Base-by-base conservation (phyloP, 2,113 vertebrate species). In the Heterotis niloticus region DNA sequence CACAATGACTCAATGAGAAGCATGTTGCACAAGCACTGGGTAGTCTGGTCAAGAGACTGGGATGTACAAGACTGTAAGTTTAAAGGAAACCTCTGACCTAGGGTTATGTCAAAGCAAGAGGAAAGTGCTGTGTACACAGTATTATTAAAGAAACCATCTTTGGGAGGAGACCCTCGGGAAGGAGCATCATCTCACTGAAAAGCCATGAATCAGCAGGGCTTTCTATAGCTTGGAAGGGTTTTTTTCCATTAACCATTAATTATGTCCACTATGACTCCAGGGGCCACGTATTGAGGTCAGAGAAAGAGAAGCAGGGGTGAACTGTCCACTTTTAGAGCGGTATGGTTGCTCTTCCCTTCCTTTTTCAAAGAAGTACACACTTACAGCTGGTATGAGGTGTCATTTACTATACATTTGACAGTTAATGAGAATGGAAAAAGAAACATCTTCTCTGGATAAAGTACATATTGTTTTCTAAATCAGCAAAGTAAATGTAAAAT, bases 51-150 rank as follows among this genome's bases (percentile, higher is more conserved):
- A 51, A 65, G 4, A 76, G 52, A 67, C 57, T 11, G 60, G 80
- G 60, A 66, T 54, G 75, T 14, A 67, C 23, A 59, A 34, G 73
- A 77, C 57, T 68, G 28, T 62, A 52, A n/a, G 80, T 68, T 72
- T 76, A 28, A 26, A 59, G 60, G 77, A 74, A 73, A 64, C 44
- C 44, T 11, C 10, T 83, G 82, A 83, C 76, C 77, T 64, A 4
- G 44, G 57, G 67, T 66, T 51, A 72, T 59, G 81, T 56, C 54
- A 24, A 29, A 73, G 54, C 64, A 1, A 0, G 26, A 29, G 24
- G 74, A 75, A 68, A 79, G 72, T 52, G 54, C 57, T 56, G 59
- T 75, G 78, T 69, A 62, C 12, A 26, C 69, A 76, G 62, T 59
- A 75, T 71, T 78, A 76, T 75, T 69, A 78, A 56, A 76, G 44